phyloP scores from a whole-genome alignment of 2,797 vertebrate species.

The Labroides dimidiatus region DNA sequence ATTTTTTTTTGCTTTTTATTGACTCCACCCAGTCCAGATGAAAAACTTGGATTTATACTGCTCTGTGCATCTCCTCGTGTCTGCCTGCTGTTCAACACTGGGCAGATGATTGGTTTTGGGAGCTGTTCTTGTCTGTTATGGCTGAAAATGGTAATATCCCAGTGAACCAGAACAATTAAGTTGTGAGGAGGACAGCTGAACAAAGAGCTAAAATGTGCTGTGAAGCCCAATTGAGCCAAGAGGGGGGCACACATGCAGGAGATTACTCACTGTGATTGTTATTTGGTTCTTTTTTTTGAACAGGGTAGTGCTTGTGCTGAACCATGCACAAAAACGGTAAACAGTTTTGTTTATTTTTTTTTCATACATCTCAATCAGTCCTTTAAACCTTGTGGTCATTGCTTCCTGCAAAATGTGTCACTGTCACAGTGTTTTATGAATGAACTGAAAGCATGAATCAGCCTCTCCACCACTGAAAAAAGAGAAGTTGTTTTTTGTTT shows the following conservation, averaged over 20 bases:
- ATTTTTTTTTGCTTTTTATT: neutral
- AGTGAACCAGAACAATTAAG: neutral
- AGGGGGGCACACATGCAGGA: neutral
- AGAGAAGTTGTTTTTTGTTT: constrained; percentile 9
- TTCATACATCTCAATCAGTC: constrained; percentile 6
- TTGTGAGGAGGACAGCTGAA: neutral
- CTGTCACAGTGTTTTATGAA: constrained; percentile 10
- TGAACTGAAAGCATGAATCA: constrained; percentile 21
- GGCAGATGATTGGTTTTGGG: neutral
- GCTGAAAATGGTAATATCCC: neutral
- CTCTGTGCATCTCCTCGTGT: neutral
- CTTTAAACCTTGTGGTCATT: constrained; percentile 11
- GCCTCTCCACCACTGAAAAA: constrained; percentile 6
- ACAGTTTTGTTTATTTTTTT: neutral
- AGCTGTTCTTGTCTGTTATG: neutral
- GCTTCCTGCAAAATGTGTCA: constrained; percentile 21
- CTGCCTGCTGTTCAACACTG: neutral
- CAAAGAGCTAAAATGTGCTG: neutral
- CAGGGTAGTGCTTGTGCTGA: neutral
- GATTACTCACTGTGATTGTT: neutral
- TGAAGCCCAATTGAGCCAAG: neutral
- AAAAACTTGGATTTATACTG: neutral
- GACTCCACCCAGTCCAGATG: neutral
- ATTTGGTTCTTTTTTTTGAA: neutral
- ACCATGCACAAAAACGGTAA: too few relatives aligned